Conservation (phyloP, 92 coral and sea anemone genomes). For the Galaxea fascicularis region DNA sequence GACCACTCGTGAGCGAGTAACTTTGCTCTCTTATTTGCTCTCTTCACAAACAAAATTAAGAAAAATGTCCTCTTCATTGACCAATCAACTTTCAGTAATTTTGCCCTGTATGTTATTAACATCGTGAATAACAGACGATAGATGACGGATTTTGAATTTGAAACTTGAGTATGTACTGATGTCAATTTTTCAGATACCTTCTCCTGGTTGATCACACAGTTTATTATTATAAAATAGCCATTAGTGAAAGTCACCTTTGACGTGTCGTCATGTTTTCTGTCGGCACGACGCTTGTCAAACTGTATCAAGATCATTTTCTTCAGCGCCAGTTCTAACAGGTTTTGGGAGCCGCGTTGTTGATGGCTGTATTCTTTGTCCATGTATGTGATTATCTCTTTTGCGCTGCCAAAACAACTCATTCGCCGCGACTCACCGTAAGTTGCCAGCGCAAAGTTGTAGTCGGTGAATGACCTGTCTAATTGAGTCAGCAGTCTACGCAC, state of each 20-base stretch:
- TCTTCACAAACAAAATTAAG: too few species aligned
- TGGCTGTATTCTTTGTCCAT: background rate
- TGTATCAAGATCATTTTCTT: background rate
- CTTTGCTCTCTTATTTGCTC: too few species aligned
- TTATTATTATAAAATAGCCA: background rate
- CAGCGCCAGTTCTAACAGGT: conserved; percentile 11
- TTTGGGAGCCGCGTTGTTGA: background rate
- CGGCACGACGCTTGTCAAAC: background rate
- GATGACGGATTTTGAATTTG: background rate
- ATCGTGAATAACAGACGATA: too few species aligned
- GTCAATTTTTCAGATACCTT: background rate
- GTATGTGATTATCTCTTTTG: background rate
- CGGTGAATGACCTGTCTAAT: background rate
- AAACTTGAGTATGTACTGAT: background rate
- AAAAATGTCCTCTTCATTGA: too few species aligned
- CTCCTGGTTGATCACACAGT: background rate
- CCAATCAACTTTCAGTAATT: too few species aligned
- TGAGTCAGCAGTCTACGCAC: background rate
- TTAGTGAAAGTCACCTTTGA: background rate
- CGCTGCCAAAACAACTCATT: conserved; percentile 23
- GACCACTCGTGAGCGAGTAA: too few species aligned
- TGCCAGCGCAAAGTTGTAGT: too few species aligned
- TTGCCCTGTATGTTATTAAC: too few species aligned
- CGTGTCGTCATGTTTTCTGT: background rate
- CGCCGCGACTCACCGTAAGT: background rate